These are phyloP conservation scores for Heptranchias perlo DNA, from an alignment of 2,113 vertebrate species.

Conservation along the genomic window DNA sequence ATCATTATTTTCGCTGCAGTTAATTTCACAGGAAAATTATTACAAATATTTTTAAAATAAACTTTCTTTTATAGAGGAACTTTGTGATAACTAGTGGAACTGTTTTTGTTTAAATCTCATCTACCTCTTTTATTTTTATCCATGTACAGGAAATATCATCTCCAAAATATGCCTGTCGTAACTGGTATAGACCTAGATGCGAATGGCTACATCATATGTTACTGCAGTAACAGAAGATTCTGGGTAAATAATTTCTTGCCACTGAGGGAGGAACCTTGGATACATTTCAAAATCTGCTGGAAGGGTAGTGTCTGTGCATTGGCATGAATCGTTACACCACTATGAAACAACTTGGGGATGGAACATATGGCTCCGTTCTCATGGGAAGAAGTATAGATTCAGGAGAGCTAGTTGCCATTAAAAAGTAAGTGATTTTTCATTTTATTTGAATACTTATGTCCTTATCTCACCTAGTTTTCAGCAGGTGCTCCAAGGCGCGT, in stretches of 20 bases:
- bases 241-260: constrained; percentile 60
- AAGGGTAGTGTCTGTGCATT: constrained; percentile 43
- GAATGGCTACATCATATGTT: constrained; percentile 60
- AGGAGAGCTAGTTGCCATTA: constrained; percentile 92
- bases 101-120: neutral
- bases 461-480: neutral
- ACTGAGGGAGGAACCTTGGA: constrained; percentile 50
- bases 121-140: neutral
- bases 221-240: constrained; percentile 79
- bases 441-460: neutral
- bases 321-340: constrained; percentile 88
- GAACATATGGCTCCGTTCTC: constrained; percentile 89
- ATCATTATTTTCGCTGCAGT: neutral
- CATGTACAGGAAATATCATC: constrained; percentile 4
- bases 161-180: constrained; percentile 63
- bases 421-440: constrained; percentile 68
- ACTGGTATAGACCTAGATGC: constrained; percentile 53
- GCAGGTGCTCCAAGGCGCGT: neutral
- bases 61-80: neutral
- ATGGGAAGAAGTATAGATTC: constrained; percentile 86
- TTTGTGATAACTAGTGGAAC: neutral
- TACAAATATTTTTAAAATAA: neutral
- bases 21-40: neutral
- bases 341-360: constrained; percentile 89
- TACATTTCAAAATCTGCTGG: constrained; percentile 41